A percentile compares a stretch with the other conserved stretches of the same genome.
phyloP scores from a whole-genome alignment of 2,888 invertebrate genomes.

The Alloscopus bannaensis region DNA sequence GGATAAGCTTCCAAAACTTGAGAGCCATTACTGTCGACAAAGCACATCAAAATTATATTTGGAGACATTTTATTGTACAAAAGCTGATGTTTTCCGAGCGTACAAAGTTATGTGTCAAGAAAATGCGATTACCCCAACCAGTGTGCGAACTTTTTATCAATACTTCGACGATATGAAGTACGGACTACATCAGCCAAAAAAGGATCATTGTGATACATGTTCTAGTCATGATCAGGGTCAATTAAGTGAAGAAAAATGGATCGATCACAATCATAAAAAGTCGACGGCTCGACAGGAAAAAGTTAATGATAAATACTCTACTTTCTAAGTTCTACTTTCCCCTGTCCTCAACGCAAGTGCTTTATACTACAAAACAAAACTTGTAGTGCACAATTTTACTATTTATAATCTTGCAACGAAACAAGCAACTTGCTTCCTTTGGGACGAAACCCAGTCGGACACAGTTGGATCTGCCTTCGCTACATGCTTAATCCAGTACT shows the following conservation, averaged over 20 bases:
- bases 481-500: constrained; percentile 66
- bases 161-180: constrained; percentile 34
- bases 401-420: constrained; percentile 71
- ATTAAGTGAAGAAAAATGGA: constrained; percentile 49
- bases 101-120: background rate
- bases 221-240: constrained; percentile 42
- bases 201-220: constrained; percentile 61
- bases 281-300: constrained; percentile 64
- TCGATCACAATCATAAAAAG: constrained; percentile 57
- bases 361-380: constrained; percentile 74
- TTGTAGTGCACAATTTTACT: constrained; percentile 73
- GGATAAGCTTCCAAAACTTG: constrained; percentile 32
- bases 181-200: constrained; percentile 33
- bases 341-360: constrained; percentile 65
- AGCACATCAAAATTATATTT: constrained; percentile 22
- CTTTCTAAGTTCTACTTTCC: constrained; percentile 71
- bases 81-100: background rate
- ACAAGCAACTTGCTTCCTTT: constrained; percentile 70
- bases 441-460: constrained; percentile 71
- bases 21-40: constrained; percentile 26
- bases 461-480: constrained; percentile 71
- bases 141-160: background rate
- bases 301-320: constrained; percentile 55
- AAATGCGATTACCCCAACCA: background rate
- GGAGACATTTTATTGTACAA: background rate